Conservation (phyloP, 2,888 invertebrate genomes). For the Parelbella ahira region DNA sequence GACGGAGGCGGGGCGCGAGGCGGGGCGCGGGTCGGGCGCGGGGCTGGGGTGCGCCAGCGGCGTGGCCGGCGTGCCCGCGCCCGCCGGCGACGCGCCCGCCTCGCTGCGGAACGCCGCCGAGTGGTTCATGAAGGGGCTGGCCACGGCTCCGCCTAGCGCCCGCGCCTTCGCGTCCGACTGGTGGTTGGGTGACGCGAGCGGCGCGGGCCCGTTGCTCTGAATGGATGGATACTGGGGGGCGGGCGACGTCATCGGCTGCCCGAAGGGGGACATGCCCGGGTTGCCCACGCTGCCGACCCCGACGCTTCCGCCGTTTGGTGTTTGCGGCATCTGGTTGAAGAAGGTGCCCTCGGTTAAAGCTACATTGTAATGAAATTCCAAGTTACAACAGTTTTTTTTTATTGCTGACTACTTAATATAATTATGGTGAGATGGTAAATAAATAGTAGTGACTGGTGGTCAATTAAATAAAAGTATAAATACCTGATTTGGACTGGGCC, state of each 20-base stretch:
- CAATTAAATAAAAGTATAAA: too few relatives aligned
- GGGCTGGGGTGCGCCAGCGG: conserved; percentile 67
- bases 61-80: conserved; percentile 64
- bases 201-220: conserved; percentile 81
- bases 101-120: conserved; percentile 50
- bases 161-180: conserved; percentile 82
- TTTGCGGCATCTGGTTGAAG: conserved; percentile 63
- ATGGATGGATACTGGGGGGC: conserved; percentile 77
- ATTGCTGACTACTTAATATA: too few relatives aligned
- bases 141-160: conserved; percentile 64
- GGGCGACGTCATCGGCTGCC: conserved; percentile 82
- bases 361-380: too few relatives aligned
- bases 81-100: conserved; percentile 64
- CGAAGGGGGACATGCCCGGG: conserved; percentile 88
- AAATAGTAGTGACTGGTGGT: too few relatives aligned
- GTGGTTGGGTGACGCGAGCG: conserved; percentile 75
- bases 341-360: too few relatives aligned
- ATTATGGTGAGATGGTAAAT: too few relatives aligned
- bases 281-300: conserved; percentile 71
- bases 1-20: conserved; percentile 81
- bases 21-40: conserved; percentile 60
- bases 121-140: conserved; percentile 80
- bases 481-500: conserved; percentile 87
- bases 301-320: conserved; percentile 77
- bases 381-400: too few relatives aligned